Percentiles rank a stretch among this genome's conserved stretches.
phyloP scores from a whole-genome alignment of 2,888 invertebrate species.

The Steinernema carpocapsae region DNA sequence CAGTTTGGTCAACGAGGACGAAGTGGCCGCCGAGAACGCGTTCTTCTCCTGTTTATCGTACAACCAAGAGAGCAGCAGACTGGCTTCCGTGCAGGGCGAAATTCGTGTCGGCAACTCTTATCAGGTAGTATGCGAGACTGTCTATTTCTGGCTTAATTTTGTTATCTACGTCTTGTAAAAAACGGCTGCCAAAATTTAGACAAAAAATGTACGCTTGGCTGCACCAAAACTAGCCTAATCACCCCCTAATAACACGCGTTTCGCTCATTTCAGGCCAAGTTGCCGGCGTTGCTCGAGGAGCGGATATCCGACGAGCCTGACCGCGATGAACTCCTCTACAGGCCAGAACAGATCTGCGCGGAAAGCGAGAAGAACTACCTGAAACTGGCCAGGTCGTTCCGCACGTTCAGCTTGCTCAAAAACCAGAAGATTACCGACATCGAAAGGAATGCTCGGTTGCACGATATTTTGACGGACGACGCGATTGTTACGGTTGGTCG shows the following conservation, averaged over 20 bases:
- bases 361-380: slow-evolving; percentile 58
- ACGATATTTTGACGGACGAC: slow-evolving; percentile 62
- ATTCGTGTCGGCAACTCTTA: slow-evolving; percentile 75
- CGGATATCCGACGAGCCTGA: slow-evolving; percentile 60
- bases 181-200: background rate
- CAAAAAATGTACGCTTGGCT: background rate
- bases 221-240: slow-evolving; percentile 8
- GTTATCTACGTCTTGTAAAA: slow-evolving; percentile 4
- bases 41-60: slow-evolving; percentile 74
- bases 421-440: slow-evolving; percentile 51
- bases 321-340: slow-evolving; percentile 64
- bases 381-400: slow-evolving; percentile 50
- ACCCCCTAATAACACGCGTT: background rate
- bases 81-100: slow-evolving; percentile 74
- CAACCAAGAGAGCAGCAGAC: slow-evolving; percentile 73
- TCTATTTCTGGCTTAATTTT: background rate
- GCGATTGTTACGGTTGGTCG: slow-evolving; percentile 54
- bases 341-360: slow-evolving; percentile 56
- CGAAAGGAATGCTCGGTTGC: slow-evolving; percentile 58
- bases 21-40: slow-evolving; percentile 66
- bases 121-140: slow-evolving; percentile 70
- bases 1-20: slow-evolving; percentile 60
- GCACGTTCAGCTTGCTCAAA: slow-evolving; percentile 51
- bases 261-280: slow-evolving; percentile 27
- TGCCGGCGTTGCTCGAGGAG: slow-evolving; percentile 33